Percentiles rank a stretch among this genome's conserved stretches.
These are phyloP conservation scores for Amphimallon solstitiale DNA, from an alignment of 2,888 invertebrate genomes.

Conservation along the genomic window DNA sequence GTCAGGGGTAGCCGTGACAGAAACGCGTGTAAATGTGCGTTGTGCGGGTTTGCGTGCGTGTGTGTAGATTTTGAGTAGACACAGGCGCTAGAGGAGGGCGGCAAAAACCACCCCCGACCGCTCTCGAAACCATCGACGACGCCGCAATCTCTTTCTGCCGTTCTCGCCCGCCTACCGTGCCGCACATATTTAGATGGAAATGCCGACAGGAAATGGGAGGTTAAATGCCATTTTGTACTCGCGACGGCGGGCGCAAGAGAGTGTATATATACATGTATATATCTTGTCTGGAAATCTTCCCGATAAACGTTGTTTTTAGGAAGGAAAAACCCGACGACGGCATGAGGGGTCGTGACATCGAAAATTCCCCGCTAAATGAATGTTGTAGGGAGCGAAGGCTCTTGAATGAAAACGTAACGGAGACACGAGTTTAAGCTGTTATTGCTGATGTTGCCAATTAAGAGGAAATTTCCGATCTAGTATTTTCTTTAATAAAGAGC, in stretches of 20 bases:
- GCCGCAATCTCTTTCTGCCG: constrained; percentile 13
- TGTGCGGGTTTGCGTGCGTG: too few relatives aligned
- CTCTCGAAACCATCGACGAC: neutral
- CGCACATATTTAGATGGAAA: constrained; percentile 47
- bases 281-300: constrained; percentile 13
- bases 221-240: constrained; percentile 42
- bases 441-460: too few relatives aligned
- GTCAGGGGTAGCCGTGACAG: neutral
- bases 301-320: neutral
- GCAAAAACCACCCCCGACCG: neutral
- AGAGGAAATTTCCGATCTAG: too few relatives aligned
- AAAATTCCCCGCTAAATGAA: too few relatives aligned
- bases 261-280: neutral
- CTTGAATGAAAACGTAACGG: too few relatives aligned
- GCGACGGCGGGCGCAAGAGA: neutral
- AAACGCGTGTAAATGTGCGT: too few relatives aligned
- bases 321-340: neutral
- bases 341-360: neutral
- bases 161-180: constrained; percentile 23
- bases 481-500: too few relatives aligned
- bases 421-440: too few relatives aligned
- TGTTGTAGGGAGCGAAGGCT: too few relatives aligned
- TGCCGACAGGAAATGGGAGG: constrained; percentile 44
- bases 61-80: neutral
- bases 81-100: neutral